phyloP scores from a whole-genome alignment of 2,888 invertebrate species.

The Cyclophora punctaria region DNA sequence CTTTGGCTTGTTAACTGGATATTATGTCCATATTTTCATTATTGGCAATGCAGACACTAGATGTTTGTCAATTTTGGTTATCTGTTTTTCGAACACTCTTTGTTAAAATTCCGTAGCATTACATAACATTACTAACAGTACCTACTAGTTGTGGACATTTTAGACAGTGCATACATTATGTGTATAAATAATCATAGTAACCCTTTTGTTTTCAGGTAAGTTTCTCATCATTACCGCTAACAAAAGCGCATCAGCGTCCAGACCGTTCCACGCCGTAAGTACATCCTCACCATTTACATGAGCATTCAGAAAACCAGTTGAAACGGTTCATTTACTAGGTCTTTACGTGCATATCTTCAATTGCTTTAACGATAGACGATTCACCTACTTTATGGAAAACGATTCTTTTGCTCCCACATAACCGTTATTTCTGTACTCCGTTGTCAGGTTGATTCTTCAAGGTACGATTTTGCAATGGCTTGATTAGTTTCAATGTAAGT shows the following conservation, averaged over 20 bases:
- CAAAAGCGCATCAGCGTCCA: too few species aligned
- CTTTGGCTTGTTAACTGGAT: too few species aligned
- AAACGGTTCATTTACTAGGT: neutral
- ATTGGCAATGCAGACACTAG: too few species aligned
- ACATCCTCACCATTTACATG: too few species aligned
- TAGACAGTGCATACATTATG: too few species aligned
- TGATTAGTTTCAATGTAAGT: too few species aligned
- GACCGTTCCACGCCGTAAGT: too few species aligned
- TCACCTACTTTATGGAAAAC: slow-evolving; percentile 27
- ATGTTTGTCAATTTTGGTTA: too few species aligned
- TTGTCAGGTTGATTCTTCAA: too few species aligned
- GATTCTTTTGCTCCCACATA: slow-evolving; percentile 22
- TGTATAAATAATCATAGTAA: neutral
- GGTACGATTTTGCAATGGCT: too few species aligned
- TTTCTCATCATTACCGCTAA: neutral
- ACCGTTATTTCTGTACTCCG: slow-evolving; percentile 4
- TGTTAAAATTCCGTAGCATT: neutral
- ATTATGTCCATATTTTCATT: too few species aligned
- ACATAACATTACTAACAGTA: neutral
- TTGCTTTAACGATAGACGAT: slow-evolving; percentile 20
- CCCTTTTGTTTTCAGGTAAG: slow-evolving; percentile 9
- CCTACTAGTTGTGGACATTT: neutral
- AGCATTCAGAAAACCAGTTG: neutral
- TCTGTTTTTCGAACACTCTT: too few species aligned
- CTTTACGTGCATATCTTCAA: slow-evolving; percentile 13